These are phyloP conservation scores for Sandelia bainsii DNA, from an alignment of 2,797 vertebrate genomes.

Conservation along the genomic window DNA sequence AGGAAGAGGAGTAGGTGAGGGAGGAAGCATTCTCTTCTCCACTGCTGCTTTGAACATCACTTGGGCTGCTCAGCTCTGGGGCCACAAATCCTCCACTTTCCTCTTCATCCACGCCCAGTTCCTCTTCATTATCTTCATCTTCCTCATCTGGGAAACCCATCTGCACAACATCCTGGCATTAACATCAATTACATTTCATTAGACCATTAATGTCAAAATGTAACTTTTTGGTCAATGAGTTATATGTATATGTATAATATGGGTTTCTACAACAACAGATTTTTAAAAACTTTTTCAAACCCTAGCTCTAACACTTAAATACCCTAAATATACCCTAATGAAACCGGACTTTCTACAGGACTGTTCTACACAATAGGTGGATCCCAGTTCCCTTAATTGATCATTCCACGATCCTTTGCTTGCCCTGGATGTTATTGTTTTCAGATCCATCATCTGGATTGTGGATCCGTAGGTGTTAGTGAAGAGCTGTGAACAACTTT, in stretches of 20 bases:
- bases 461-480: no score
- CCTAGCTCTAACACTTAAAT: no score
- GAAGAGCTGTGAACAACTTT: no score
- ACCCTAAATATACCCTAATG: no score
- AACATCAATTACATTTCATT: conserved; percentile 73
- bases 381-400: no score
- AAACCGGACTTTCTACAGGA: no score
- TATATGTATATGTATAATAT: background rate
- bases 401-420: no score
- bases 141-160: conserved; percentile 97
- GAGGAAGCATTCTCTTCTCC: conserved; percentile 96
- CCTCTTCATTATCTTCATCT: conserved; percentile 82
- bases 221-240: background rate
- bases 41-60: conserved; percentile 93
- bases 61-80: conserved; percentile 92
- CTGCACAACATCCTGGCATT: conserved; percentile 87
- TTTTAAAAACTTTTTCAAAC: background rate
- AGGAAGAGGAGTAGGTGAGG: conserved; percentile 95
- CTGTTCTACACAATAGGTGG: background rate
- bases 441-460: no score
- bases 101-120: conserved; percentile 88
- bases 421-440: no score
- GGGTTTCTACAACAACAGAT: background rate
- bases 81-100: conserved; percentile 88
- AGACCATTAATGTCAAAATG: conserved; percentile 46